Evolutionary conservation across 2,888 invertebrate species (phyloP).

Genomic region (Gymnoscelis rufifasciata): DNA sequence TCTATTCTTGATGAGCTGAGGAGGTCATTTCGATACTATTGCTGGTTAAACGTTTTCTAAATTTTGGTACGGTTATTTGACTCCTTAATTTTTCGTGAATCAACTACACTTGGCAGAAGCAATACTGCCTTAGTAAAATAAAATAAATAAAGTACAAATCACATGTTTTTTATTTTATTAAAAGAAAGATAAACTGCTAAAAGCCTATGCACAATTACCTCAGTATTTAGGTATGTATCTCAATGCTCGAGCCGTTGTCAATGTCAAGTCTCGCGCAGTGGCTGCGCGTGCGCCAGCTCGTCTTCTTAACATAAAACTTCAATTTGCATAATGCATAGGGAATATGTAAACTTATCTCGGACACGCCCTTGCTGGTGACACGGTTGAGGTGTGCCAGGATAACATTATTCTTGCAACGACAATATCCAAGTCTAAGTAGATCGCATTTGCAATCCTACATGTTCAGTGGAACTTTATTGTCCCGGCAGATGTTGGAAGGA

Average conservation of each 20-base stretch:
- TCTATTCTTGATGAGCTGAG: too few relatives aligned
- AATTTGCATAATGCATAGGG: slow-evolving; percentile 78
- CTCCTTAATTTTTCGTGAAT: too few relatives aligned
- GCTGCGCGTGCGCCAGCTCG: slow-evolving; percentile 35
- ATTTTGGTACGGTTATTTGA: too few relatives aligned
- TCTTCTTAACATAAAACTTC: slow-evolving; percentile 72
- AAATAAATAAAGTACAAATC: too few relatives aligned
- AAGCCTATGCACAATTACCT: slow-evolving; percentile 24
- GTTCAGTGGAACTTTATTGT: slow-evolving; percentile 52
- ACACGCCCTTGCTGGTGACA: slow-evolving; percentile 75
- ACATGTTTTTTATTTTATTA: too few relatives aligned
- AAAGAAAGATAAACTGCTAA: too few relatives aligned
- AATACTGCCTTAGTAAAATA: too few relatives aligned
- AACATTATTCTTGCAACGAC: slow-evolving; percentile 70
- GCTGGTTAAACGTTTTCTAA: too few relatives aligned
- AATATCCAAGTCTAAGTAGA: slow-evolving; percentile 72
- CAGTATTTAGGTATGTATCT: slow-evolving; percentile 20
- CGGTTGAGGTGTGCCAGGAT: slow-evolving; percentile 72
- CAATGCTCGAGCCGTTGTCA: slow-evolving; percentile 36
- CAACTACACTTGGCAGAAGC: too few relatives aligned
- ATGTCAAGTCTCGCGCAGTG: slow-evolving; percentile 44
- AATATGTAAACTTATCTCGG: slow-evolving; percentile 76
- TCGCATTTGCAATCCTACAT: slow-evolving; percentile 63
- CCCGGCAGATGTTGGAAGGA: slow-evolving; percentile 37
- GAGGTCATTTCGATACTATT: too few relatives aligned